A percentile compares a stretch with the other conserved stretches of the same genome.
Conservation (phyloP, 1,140 invertebrate genomes). For the Akabosia matsudoensis region DNA sequence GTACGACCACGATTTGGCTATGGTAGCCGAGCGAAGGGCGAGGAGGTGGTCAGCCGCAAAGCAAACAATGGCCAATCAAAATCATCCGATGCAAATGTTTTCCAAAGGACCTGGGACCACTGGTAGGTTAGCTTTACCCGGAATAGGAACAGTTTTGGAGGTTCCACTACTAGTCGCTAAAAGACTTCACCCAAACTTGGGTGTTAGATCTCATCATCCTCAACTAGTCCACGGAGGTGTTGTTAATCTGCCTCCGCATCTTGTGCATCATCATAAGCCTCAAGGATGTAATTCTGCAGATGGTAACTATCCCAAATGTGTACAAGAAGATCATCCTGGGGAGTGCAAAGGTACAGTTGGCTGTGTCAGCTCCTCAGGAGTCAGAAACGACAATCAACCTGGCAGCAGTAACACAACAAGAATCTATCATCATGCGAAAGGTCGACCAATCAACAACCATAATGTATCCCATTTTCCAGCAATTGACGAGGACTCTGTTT, state of each 20-base stretch:
- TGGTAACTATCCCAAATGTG: too few species aligned
- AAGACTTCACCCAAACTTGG: neutral
- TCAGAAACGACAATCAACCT: neutral
- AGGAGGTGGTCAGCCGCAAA: slow-evolving; percentile 63
- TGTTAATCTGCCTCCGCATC: neutral
- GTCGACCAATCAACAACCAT: neutral
- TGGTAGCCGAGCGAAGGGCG: slow-evolving; percentile 62
- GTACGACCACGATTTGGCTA: slow-evolving; percentile 50
- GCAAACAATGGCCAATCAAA: slow-evolving; percentile 20
- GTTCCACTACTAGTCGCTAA: slow-evolving; percentile 11
- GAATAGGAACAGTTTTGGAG: neutral
- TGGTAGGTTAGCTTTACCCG: neutral
- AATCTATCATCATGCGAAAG: slow-evolving; percentile 1
- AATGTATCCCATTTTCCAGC: neutral
- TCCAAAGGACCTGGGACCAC: neutral
- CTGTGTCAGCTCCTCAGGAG: too few species aligned
- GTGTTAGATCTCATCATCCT: neutral
- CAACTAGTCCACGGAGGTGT: too few species aligned
- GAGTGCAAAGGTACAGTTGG: too few species aligned
- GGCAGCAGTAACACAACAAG: neutral
- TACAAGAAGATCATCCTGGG: too few species aligned
- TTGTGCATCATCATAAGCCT: neutral
- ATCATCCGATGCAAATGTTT: neutral
- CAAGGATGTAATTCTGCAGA: neutral
- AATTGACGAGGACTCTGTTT: slow-evolving; percentile 10